A percentile compares a stretch with the other conserved stretches of the same genome.
Conservation (phyloP, 2,888 invertebrate species). For the Toxonevra muliebris region DNA sequence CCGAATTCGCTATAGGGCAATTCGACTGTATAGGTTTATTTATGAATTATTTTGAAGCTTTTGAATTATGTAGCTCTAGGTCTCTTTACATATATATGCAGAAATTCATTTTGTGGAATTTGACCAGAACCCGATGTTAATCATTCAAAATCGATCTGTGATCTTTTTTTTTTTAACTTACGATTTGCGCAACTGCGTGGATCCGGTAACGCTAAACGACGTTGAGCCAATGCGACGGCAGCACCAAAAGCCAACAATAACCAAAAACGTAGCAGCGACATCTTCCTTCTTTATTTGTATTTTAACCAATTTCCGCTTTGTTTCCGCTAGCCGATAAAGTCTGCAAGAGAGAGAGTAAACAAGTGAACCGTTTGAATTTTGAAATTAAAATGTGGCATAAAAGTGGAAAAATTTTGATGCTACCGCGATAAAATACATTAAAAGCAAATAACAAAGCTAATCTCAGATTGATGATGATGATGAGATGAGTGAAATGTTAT, state of each 20-base stretch:
- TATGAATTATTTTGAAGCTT: too few relatives aligned
- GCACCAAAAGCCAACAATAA: constrained; percentile 75
- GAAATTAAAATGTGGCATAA: constrained; percentile 32
- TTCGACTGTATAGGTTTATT: too few relatives aligned
- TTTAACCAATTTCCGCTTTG: constrained; percentile 5
- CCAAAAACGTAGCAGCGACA: constrained; percentile 59
- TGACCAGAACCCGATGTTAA: too few relatives aligned
- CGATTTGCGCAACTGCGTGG: constrained; percentile 89
- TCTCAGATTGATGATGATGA: neutral
- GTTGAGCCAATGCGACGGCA: constrained; percentile 77
- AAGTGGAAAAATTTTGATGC: constrained; percentile 13
- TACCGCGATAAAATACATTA: constrained; percentile 1
- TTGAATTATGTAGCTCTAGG: too few relatives aligned
- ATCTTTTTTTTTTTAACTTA: constrained; percentile 67
- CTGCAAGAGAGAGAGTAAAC: constrained; percentile 3
- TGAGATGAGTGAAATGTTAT: constrained; percentile 11
- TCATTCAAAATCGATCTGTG: too few relatives aligned
- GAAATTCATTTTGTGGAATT: too few relatives aligned
- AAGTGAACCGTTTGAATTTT: constrained; percentile 36
- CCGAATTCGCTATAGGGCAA: too few relatives aligned
- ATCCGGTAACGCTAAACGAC: constrained; percentile 86
- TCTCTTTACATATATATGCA: too few relatives aligned
- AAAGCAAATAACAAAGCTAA: constrained; percentile 4
- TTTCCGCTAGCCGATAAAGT: neutral
- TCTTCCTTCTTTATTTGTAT: constrained; percentile 17